These are phyloP conservation scores for Chroicocephalus ridibundus DNA, from an alignment of 2,113 vertebrate species.

Conservation along the genomic window DNA sequence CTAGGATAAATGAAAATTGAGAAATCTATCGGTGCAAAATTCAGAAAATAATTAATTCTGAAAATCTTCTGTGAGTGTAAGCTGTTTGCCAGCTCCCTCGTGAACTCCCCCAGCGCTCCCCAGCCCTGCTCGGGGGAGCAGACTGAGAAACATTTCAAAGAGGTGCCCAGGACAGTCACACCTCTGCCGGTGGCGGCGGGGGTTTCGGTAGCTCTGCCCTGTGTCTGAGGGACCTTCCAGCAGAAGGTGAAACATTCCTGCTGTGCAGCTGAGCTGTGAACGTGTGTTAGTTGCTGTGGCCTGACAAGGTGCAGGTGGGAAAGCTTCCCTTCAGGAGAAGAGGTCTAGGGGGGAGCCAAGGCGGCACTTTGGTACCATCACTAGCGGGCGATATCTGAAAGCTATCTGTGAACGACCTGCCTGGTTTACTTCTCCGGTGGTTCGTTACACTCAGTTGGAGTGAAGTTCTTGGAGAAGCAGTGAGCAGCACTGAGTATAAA, in stretches of 20 bases:
- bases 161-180: not conserved
- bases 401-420: not conserved
- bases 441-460: not conserved
- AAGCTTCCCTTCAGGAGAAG: not conserved
- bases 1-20: not conserved
- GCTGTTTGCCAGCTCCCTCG: not conserved
- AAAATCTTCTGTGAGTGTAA: not conserved
- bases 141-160: not conserved
- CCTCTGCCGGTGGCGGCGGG: accelerated
- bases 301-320: not conserved
- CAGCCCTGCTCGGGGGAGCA: not conserved
- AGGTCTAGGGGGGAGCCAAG: not conserved
- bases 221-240: not conserved
- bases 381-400: accelerated
- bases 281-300: accelerated
- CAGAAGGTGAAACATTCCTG: accelerated
- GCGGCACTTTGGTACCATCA: accelerated
- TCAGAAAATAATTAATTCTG: not conserved
- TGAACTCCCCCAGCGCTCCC: not conserved
- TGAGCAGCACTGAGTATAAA: not conserved
- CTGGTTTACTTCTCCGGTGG: not conserved
- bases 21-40: not conserved
- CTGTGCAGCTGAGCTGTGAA: no score
- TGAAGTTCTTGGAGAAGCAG: not conserved
- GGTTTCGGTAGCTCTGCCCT: accelerated